These are phyloP conservation scores for Rhyzopertha dominica DNA, from an alignment of 1,140 invertebrate species.

Conservation along the genomic window DNA sequence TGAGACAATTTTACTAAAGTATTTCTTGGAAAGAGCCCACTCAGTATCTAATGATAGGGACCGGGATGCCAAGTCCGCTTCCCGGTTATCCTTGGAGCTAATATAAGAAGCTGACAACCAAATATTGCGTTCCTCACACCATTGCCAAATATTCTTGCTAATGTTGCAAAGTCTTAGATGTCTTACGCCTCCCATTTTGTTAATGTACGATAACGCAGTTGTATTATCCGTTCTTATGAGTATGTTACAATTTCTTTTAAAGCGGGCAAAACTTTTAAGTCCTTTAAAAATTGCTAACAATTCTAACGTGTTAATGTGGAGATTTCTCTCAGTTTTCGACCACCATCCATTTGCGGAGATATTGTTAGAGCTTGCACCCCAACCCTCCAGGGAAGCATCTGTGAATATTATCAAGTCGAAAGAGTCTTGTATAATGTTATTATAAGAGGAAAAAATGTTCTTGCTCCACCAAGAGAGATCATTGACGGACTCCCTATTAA, in stretches of 20 bases:
- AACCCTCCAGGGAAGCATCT: conserved; percentile 29
- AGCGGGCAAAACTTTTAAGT: conserved; percentile 28
- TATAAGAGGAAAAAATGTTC: conserved; percentile 21
- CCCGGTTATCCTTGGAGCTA: conserved; percentile 26
- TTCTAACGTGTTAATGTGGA: conserved; percentile 31
- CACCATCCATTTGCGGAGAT: conserved; percentile 22
- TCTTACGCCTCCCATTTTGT: conserved; percentile 14
- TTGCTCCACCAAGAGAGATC: conserved; percentile 34
- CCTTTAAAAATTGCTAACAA: conserved; percentile 25
- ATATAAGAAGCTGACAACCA: conserved; percentile 23
- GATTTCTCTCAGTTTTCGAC: conserved; percentile 14
- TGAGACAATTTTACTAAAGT: conserved; percentile 18
- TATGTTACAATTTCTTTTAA: conserved; percentile 1
- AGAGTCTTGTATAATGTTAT: conserved; percentile 12
- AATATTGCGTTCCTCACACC: conserved; percentile 24
- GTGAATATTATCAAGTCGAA: conserved; percentile 27
- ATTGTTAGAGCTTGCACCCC: conserved; percentile 25
- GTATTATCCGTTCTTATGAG: conserved; percentile 20
- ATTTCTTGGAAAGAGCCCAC: not conserved
- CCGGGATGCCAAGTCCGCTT: conserved; percentile 22
- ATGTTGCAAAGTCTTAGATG: conserved; percentile 5
- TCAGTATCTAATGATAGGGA: conserved; percentile 9
- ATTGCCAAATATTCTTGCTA: conserved; percentile 23
- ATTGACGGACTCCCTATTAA: not conserved
- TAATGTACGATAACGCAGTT: conserved; percentile 18